Conservation (phyloP, 2,888 invertebrate genomes). For the Acleris sparsana region DNA sequence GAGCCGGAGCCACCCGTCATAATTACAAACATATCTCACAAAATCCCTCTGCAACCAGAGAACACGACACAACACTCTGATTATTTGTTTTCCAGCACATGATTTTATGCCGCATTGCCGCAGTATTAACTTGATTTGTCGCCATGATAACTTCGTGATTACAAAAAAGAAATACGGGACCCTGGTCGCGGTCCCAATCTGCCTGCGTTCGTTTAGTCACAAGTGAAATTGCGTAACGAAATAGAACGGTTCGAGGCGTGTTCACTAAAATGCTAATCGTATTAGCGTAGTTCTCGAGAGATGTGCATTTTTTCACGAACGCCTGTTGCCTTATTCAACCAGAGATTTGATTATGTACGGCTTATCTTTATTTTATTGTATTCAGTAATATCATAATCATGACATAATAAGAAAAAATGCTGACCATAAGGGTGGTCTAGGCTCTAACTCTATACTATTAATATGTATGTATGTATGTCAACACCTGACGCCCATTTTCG, state of each 20-base stretch:
- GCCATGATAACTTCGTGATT: conserved; percentile 31
- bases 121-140: conserved; percentile 34
- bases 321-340: conserved; percentile 8
- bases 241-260: conserved; percentile 14
- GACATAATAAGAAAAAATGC: too few species aligned
- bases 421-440: too few species aligned
- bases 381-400: too few species aligned
- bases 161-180: conserved; percentile 28
- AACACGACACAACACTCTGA: conserved; percentile 43
- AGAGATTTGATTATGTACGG: background rate
- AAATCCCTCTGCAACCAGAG: conserved; percentile 49
- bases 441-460: too few species aligned
- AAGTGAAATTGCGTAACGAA: conserved; percentile 32
- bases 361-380: background rate
- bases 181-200: conserved; percentile 8
- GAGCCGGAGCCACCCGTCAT: conserved; percentile 45
- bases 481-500: too few species aligned
- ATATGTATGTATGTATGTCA: too few species aligned
- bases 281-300: conserved; percentile 28
- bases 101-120: conserved; percentile 52
- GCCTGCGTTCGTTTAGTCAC: conserved; percentile 24
- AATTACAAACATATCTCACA: conserved; percentile 56
- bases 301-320: conserved; percentile 30
- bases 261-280: conserved; percentile 35
- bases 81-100: conserved; percentile 50